phyloP scores from a whole-genome alignment of 1,140 invertebrate genomes.

The Galendromus occidentalis region DNA sequence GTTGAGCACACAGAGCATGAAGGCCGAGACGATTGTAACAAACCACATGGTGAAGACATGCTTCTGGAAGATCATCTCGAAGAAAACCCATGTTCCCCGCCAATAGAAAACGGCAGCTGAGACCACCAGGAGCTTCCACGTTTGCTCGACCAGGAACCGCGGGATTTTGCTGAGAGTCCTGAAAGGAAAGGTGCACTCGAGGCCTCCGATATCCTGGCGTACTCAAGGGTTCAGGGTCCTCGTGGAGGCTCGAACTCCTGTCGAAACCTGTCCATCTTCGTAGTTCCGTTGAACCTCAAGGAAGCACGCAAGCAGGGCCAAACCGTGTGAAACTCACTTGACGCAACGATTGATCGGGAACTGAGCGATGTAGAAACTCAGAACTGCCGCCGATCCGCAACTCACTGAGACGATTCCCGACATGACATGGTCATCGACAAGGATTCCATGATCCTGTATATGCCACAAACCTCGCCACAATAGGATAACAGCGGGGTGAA shows the following conservation, averaged over 20 bases:
- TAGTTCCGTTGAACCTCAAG: too few relatives aligned
- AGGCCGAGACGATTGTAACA: background rate
- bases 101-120: background rate
- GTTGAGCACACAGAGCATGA: background rate
- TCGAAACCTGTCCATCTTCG: too few relatives aligned
- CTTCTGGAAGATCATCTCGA: background rate
- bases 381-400: background rate
- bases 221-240: too few relatives aligned
- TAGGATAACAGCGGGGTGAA: background rate
- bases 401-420: background rate
- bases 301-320: too few relatives aligned
- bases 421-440: background rate
- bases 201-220: too few relatives aligned
- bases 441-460: background rate
- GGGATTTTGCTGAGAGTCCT: background rate
- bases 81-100: background rate
- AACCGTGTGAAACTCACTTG: background rate
- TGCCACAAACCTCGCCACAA: background rate
- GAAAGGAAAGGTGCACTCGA: too few relatives aligned
- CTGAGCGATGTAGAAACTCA: background rate
- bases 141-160: background rate
- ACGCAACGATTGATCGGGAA: background rate
- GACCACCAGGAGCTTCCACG: background rate
- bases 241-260: too few relatives aligned
- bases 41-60: slow-evolving; percentile 8